Percentiles rank a stretch among this genome's conserved stretches.
Conservation (phyloP, 2,113 vertebrate species). For the Dasyornis broadbenti region DNA sequence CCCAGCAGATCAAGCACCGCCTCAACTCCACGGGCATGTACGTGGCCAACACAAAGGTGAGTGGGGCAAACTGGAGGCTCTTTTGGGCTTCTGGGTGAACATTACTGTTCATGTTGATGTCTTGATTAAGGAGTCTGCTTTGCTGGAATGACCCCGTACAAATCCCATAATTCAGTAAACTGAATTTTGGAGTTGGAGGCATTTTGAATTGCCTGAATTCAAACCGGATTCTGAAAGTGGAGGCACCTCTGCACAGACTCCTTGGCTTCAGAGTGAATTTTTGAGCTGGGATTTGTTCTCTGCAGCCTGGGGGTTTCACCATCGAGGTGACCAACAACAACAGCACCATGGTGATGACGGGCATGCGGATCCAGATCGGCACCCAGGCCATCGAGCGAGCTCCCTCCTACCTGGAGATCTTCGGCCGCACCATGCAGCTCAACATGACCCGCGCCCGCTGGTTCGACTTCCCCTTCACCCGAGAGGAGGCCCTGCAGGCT, state of each 20-base stretch:
- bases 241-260: neutral
- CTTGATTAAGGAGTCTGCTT: neutral
- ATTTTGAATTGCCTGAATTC: no score
- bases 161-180: neutral
- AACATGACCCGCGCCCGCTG: conserved; percentile 94
- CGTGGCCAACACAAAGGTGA: conserved; percentile 98
- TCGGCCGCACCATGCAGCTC: conserved; percentile 96
- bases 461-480: conserved; percentile 97
- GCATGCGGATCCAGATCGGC: conserved; percentile 95
- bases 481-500: conserved; percentile 94
- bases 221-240: no score
- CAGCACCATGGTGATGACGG: conserved; percentile 98
- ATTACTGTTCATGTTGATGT: fast-evolving
- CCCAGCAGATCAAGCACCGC: conserved; percentile 97
- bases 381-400: conserved; percentile 93
- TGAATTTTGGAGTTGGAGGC: no score
- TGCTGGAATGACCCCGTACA: neutral
- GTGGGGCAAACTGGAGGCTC: neutral
- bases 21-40: conserved; percentile 99
- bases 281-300: neutral
- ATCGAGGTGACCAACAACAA: conserved; percentile 95
- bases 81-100: neutral
- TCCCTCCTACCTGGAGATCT: conserved; percentile 93
- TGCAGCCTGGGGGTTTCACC: conserved; percentile 93
- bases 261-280: neutral